These are phyloP conservation scores for Spicauda simplicius DNA, from an alignment of 2,888 invertebrate genomes.

Conservation along the genomic window DNA sequence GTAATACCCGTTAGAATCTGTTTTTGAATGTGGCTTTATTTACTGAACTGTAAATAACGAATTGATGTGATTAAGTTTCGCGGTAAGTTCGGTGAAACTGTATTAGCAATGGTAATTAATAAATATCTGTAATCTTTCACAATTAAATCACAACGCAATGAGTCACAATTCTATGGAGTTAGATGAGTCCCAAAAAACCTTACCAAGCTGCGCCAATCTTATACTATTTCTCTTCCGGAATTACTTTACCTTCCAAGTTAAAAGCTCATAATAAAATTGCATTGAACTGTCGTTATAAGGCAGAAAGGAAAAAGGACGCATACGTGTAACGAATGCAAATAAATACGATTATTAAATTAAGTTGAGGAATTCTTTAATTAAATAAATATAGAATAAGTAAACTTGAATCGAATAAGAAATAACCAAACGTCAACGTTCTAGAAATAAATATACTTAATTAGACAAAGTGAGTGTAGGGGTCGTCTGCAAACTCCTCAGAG, in stretches of 20 bases:
- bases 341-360: not conserved
- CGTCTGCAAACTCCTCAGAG: not conserved
- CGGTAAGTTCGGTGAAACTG: not conserved
- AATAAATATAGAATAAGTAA: not conserved
- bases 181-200: too few species aligned
- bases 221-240: too few species aligned
- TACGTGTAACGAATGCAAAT: too few species aligned
- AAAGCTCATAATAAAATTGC: too few species aligned
- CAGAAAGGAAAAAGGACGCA: too few species aligned
- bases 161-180: too few species aligned
- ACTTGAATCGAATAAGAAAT: not conserved
- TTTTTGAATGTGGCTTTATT: slow-evolving; percentile 7
- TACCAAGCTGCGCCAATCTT: too few species aligned
- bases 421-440: not conserved
- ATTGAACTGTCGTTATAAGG: too few species aligned
- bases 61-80: slow-evolving; percentile 11
- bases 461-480: not conserved
- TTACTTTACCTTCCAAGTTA: too few species aligned
- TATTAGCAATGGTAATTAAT: not conserved
- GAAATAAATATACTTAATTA: slow-evolving; percentile 4
- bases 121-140: not conserved
- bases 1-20: slow-evolving; percentile 18
- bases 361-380: not conserved
- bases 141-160: too few species aligned
- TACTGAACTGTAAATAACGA: slow-evolving; percentile 22